phyloP scores from a whole-genome alignment of 2,797 vertebrate genomes.

The Aphelocoma californica region DNA sequence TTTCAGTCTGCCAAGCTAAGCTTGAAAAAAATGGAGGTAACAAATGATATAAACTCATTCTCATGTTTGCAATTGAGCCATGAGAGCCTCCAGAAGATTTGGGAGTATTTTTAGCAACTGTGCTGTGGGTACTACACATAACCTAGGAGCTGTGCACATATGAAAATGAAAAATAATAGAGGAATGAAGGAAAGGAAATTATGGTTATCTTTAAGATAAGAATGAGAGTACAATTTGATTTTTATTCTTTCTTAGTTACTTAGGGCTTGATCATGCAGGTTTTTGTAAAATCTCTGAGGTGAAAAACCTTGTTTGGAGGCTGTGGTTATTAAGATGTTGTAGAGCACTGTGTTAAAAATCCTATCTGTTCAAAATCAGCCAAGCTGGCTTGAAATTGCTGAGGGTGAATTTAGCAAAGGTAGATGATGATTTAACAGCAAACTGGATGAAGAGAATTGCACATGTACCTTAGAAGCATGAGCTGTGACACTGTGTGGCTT shows the following conservation, averaged over 20 bases:
- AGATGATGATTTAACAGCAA: neutral
- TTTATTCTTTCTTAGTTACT: neutral
- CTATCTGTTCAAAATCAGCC: neutral
- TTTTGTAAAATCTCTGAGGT: neutral
- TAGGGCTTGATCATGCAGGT: neutral
- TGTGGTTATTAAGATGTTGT: neutral
- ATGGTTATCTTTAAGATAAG: neutral
- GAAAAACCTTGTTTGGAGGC: neutral
- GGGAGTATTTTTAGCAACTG: neutral
- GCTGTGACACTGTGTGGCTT: neutral
- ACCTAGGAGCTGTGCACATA: neutral
- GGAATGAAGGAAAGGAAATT: neutral
- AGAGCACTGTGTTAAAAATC: neutral
- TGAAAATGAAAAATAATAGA: neutral
- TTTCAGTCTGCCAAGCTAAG: neutral
- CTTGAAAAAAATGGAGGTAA: neutral
- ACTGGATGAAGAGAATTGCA: neutral
- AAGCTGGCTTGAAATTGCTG: neutral
- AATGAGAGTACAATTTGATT: neutral
- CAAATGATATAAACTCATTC: fast-evolving
- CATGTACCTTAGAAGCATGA: neutral
- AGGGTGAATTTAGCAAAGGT: neutral
- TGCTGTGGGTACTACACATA: neutral
- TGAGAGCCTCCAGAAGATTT: neutral
- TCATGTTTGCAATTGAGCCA: neutral